Conservation (phyloP, 2,113 vertebrate species). For the Oncorhynchus tshawytscha region DNA sequence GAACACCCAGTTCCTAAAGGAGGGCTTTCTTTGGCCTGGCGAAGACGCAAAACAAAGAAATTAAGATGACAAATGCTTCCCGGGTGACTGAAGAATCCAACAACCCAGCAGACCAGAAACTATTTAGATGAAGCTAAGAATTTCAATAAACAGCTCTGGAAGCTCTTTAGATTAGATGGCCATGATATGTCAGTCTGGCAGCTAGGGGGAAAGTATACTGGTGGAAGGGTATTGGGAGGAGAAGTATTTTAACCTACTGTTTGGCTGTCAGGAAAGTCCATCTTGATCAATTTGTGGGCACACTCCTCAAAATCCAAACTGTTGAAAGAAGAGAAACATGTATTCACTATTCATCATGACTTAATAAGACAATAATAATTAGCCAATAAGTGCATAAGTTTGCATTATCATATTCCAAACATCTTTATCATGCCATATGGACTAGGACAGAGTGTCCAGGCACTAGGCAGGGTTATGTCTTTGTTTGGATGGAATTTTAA, state of each 20-base stretch:
- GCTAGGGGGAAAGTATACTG: background rate
- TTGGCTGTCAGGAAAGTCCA: constrained; percentile 96
- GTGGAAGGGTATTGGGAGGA: constrained; percentile 2
- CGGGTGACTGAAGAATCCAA: constrained; percentile 21
- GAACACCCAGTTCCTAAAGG: background rate
- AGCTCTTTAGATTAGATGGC: background rate
- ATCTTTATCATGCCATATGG: background rate
- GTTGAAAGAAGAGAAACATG: constrained; percentile 37
- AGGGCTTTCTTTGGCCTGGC: background rate
- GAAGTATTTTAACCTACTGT: constrained; percentile 76
- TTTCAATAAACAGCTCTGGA: background rate
- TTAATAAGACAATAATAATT: background rate
- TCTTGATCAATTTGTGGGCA: constrained; percentile 95
- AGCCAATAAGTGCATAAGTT: background rate
- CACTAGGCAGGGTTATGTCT: background rate
- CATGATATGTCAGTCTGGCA: background rate
- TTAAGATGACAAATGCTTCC: constrained; percentile 31
- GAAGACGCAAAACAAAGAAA: constrained; percentile 22
- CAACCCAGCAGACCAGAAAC: constrained; percentile 24
- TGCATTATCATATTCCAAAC: background rate
- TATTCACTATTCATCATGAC: background rate
- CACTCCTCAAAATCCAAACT: constrained; percentile 99
- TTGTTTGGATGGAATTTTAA: background rate
- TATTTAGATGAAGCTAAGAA: constrained; percentile 17
- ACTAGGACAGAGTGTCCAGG: background rate